Conservation (phyloP, 1,140 invertebrate genomes). For the Ganaspis sp. region DNA sequence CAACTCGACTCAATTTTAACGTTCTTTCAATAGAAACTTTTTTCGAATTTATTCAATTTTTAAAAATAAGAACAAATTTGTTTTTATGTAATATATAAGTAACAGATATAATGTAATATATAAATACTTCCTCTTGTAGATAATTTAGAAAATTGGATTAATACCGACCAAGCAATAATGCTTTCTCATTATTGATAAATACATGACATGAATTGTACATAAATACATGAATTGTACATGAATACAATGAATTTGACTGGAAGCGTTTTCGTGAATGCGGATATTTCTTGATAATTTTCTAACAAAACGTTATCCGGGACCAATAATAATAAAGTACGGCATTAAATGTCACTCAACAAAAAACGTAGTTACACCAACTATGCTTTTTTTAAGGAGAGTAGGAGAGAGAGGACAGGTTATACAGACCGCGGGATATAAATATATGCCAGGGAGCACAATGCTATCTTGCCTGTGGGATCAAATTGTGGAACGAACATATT, state of each 20-base stretch:
- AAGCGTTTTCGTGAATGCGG: background rate
- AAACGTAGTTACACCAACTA: background rate
- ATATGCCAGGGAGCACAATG: constrained; percentile 67
- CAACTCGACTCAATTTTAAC: background rate
- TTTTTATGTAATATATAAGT: no score
- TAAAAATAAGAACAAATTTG: no score
- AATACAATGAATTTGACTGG: no score
- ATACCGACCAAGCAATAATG: no score
- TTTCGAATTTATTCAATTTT: background rate
- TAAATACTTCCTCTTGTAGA: no score
- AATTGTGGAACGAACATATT: constrained; percentile 75
- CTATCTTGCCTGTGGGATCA: constrained; percentile 71
- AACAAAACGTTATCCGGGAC: background rate
- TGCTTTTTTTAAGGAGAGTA: constrained; percentile 36
- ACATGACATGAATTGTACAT: no score
- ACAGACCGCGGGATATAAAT: constrained; percentile 57
- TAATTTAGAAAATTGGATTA: no score
- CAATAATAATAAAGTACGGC: constrained; percentile 11
- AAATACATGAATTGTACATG: no score
- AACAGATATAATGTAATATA: no score
- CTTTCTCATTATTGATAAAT: no score
- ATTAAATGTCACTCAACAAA: constrained; percentile 15
- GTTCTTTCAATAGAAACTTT: background rate
- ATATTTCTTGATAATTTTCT: background rate
- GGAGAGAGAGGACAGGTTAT: constrained; percentile 48